Evolutionary conservation across 1,140 invertebrate species (phyloP).

Genomic region (Drosophila virilis): DNA sequence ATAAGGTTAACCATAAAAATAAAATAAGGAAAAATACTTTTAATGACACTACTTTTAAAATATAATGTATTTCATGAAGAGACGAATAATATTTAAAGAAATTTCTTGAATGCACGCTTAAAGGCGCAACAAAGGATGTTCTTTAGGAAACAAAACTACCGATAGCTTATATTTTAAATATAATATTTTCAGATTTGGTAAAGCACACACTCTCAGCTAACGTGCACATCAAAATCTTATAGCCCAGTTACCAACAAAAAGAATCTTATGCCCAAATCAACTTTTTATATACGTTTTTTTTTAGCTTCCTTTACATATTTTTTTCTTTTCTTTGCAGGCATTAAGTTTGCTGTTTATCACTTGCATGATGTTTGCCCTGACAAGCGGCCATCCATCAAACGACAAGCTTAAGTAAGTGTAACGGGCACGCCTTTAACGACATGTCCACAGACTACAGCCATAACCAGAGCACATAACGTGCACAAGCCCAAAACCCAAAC

Average conservation of each 20-base stretch:
- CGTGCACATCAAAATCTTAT: background rate
- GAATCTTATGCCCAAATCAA: background rate
- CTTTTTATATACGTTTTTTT: background rate
- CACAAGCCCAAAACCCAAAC: background rate
- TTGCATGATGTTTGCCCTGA: slow-evolving; percentile 75
- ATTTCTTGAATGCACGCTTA: too few species aligned
- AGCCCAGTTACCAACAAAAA: background rate
- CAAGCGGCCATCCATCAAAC: slow-evolving; percentile 79
- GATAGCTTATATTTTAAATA: too few species aligned
- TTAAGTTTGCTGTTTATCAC: slow-evolving; percentile 79
- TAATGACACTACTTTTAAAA: too few species aligned
- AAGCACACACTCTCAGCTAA: background rate
- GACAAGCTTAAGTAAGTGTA: slow-evolving; percentile 82
- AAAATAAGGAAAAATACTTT: too few species aligned
- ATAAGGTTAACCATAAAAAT: too few species aligned
- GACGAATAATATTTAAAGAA: too few species aligned
- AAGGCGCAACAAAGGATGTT: too few species aligned
- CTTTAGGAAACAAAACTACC: too few species aligned
- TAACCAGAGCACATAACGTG: background rate
- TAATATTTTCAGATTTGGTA: too few species aligned
- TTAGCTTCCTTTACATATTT: slow-evolving; percentile 4
- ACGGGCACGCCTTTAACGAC: slow-evolving; percentile 63
- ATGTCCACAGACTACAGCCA: slow-evolving; percentile 18
- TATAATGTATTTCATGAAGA: too few species aligned
- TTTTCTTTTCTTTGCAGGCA: slow-evolving; percentile 60